These are phyloP conservation scores for Atherix ibis DNA, from an alignment of 2,888 invertebrate genomes.

Conservation along the genomic window DNA sequence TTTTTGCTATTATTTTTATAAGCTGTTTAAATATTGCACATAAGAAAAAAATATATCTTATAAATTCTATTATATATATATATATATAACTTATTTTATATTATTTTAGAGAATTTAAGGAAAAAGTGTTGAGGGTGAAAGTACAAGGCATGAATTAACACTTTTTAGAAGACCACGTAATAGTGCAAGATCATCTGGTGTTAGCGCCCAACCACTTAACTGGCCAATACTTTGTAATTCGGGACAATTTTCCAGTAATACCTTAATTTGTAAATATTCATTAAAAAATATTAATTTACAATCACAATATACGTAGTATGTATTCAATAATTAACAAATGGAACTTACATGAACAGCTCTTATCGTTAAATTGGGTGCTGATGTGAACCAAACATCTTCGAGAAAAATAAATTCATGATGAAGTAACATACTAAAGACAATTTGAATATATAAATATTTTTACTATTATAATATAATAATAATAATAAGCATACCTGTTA, in stretches of 20 bases:
- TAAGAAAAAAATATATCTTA: no score
- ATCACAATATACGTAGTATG: no score
- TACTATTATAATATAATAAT: neutral
- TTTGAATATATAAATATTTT: conserved; percentile 13
- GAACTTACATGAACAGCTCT: conserved; percentile 43
- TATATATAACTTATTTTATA: no score
- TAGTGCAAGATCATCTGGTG: conserved; percentile 49
- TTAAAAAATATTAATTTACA: neutral
- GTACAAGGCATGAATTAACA: conserved; percentile 47
- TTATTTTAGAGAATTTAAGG: no score
- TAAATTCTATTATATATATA: no score
- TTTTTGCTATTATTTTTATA: no score
- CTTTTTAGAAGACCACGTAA: conserved; percentile 47
- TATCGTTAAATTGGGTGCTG: conserved; percentile 45
- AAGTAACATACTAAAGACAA: conserved; percentile 47
- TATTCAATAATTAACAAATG: no score
- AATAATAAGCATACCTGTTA: conserved; percentile 37
- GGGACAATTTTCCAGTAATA: conserved; percentile 50
- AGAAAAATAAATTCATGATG: conserved; percentile 45
- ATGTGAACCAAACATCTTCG: conserved; percentile 53
- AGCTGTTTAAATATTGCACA: no score
- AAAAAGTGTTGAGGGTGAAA: conserved; percentile 43
- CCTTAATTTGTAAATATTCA: conserved; percentile 15
- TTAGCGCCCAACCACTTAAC: conserved; percentile 49
- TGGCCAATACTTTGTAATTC: conserved; percentile 49